Percentiles rank a stretch among this genome's conserved stretches.
phyloP scores from a whole-genome alignment of 64 coral and sea anemone species.

The Exaiptasia diaphana region DNA sequence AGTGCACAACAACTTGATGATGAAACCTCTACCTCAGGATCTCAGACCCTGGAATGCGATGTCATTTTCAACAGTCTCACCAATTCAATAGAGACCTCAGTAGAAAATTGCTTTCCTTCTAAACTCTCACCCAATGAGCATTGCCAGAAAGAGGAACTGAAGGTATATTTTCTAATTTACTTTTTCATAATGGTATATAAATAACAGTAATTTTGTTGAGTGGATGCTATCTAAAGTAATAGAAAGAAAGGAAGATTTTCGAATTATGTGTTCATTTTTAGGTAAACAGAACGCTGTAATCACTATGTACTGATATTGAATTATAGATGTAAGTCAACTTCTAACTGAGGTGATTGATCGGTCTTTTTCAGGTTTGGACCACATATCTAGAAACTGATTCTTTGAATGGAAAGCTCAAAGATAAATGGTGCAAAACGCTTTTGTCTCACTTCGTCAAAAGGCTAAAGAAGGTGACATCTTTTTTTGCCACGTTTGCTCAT shows the following conservation, averaged over 20 bases:
- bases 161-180: not conserved
- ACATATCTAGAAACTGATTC: not conserved
- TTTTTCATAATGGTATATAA: no score
- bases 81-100: not conserved
- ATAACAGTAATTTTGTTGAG: no score
- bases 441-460: not conserved
- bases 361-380: not conserved
- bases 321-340: not conserved
- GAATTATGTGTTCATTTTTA: no score
- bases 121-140: not conserved
- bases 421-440: not conserved
- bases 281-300: no score
- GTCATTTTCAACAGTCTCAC: not conserved
- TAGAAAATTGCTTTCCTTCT: not conserved
- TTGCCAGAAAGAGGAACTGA: not conserved
- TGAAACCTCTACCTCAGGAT: no score
- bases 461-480: not conserved
- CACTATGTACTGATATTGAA: no score
- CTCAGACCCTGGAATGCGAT: not conserved
- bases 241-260: no score
- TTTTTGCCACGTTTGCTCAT: no score
- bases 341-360: not conserved
- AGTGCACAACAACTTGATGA: no score
- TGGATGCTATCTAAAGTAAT: no score
- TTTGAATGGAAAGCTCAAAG: not conserved